Evolutionary conservation across 2,113 vertebrate species (phyloP).

Genomic region (Microcebus griseorufus): DNA sequence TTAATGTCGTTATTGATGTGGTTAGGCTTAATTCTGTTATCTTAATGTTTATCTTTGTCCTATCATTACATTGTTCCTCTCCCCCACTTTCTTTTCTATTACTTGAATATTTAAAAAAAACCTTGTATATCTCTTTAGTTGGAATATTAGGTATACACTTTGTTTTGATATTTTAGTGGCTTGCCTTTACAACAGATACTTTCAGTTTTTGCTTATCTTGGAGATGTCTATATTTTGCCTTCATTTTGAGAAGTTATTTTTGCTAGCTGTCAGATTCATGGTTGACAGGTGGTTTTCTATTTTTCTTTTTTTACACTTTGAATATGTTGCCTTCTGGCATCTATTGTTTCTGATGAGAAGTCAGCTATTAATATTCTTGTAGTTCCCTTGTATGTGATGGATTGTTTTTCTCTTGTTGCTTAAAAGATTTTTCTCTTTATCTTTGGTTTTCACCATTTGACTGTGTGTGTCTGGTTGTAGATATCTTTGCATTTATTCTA

Average conservation of each 20-base stretch:
- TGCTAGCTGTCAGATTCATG: background rate
- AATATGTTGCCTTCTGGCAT: background rate
- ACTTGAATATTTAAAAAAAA: conserved; percentile 26
- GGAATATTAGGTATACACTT: background rate
- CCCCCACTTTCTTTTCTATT: background rate
- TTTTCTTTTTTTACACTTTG: background rate
- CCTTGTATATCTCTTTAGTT: background rate
- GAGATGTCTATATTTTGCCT: background rate
- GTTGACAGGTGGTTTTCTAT: background rate
- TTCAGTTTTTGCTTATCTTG: background rate
- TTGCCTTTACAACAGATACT: background rate
- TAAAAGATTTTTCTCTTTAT: conserved; percentile 25
- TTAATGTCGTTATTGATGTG: background rate
- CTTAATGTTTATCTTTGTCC: background rate
- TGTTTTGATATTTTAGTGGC: conserved; percentile 17
- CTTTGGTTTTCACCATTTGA: background rate
- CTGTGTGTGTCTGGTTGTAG: background rate
- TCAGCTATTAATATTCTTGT: background rate
- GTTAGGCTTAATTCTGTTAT: background rate
- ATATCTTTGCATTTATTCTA: conserved; percentile 42
- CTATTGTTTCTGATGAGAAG: background rate
- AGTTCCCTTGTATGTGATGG: background rate
- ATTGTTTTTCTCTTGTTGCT: background rate
- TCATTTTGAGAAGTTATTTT: background rate
- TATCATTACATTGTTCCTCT: background rate